Conservation (phyloP, 2,797 vertebrate species). For the Bryconaethiops microstoma region DNA sequence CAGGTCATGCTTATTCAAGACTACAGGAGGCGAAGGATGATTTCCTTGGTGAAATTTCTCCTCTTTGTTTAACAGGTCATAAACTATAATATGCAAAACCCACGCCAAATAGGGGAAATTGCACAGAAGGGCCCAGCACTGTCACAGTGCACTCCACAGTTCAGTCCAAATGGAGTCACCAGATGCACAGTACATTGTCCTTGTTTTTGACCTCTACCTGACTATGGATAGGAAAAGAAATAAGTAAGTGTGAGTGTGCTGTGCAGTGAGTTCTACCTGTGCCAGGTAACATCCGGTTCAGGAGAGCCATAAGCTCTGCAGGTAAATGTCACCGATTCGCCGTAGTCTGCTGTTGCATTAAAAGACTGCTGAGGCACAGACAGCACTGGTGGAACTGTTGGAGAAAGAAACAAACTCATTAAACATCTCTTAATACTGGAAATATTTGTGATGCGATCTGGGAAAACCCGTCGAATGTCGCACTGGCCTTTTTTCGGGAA, state of each 20-base stretch:
- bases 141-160: neutral
- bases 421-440: neutral
- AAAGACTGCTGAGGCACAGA: slow-evolving; percentile 89
- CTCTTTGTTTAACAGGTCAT: neutral
- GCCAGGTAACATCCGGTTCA: slow-evolving; percentile 90
- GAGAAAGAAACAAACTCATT: neutral
- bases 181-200: neutral
- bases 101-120: neutral
- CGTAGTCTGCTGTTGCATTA: slow-evolving; percentile 95
- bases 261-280: slow-evolving; percentile 77
- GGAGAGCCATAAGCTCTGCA: slow-evolving; percentile 92
- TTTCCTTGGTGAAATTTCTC: neutral
- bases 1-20: neutral
- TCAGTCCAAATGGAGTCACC: neutral
- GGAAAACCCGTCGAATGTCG: too few relatives aligned
- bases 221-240: neutral
- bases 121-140: neutral
- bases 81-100: neutral
- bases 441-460: too few relatives aligned
- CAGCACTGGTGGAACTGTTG: slow-evolving; percentile 88
- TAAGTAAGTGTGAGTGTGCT: neutral
- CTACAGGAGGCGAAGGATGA: neutral
- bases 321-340: slow-evolving; percentile 88
- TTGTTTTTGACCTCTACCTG: slow-evolving; percentile 10
- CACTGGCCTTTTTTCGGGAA: too few relatives aligned